Base-by-base conservation (phyloP, 92 coral and sea anemone species). In the Porites divaricata region DNA sequence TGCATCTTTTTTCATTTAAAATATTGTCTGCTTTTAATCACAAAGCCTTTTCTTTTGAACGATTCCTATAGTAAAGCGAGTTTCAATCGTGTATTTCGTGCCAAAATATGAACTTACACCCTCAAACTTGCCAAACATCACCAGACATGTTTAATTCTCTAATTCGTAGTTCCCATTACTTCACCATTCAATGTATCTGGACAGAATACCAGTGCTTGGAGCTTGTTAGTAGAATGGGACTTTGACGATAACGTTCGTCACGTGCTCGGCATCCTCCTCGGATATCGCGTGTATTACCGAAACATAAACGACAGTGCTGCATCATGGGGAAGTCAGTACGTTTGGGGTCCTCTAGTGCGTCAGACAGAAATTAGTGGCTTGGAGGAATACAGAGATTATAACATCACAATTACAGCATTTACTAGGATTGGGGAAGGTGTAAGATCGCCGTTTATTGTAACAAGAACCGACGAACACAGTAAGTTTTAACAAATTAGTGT, bases 401-500 rank as follows among this genome's bases (percentile, higher is more conserved):
- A 83, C 65, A 83, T 94, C 73, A 85, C 90, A 23, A 79, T 94
- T 17, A 85, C 91, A 13, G 98, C 90, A 10, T 83, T 81, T 54
- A 94, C 93, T 2, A 68, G 78, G 63, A 78, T 76, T 52, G 98
- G 98, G 1, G 89, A 76, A 41, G 98, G 98, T 20, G 85, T 66
- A 6, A 15, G 22, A 4, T 86, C 89, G 61, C 53, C 62, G 6
- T 49, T 50, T 62, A 49, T 94, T 11, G 59, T 89, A 49, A 74
- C 86, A 11, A 70, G 86, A 63, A 91, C 98, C 21, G 93, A 94
- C 23, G 95, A 85, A 49, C 77, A 92, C 81, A 93, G 98, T 94
- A 67, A 76, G 90, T 72, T n/a, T 19, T 9, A 64, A 5, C 19
- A 25, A 0, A 11, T 54, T 11, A 54, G 16, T 11, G 45, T 35